Conservation (phyloP, 2,113 vertebrate species). For the Proterorhinus semilunaris region DNA sequence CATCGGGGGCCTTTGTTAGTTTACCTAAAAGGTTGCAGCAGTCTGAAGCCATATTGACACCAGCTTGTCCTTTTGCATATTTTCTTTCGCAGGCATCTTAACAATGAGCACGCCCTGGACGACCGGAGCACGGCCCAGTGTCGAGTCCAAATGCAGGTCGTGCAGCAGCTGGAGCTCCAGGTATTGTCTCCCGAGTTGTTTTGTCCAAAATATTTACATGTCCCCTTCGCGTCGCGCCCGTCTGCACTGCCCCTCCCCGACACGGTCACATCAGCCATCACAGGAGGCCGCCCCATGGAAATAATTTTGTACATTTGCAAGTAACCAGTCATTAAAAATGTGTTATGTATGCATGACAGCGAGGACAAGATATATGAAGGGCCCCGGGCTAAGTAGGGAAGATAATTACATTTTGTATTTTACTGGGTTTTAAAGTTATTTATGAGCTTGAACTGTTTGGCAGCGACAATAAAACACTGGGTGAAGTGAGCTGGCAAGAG, state of each 20-base stretch:
- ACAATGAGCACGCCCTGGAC: slow-evolving; percentile 98
- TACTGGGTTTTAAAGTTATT: slow-evolving; percentile 98
- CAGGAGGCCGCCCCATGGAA: slow-evolving; percentile 75
- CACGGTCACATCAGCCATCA: slow-evolving; percentile 45
- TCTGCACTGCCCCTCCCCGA: slow-evolving; percentile 31
- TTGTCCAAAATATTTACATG: slow-evolving; percentile 60
- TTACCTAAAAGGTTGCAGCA: slow-evolving; percentile 35
- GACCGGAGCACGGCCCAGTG: slow-evolving; percentile 99
- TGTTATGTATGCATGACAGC: slow-evolving; percentile 97
- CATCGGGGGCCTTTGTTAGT: slow-evolving; percentile 35
- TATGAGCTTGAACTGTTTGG: slow-evolving; percentile 97
- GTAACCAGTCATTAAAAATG: slow-evolving; percentile 90
- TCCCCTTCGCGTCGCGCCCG: slow-evolving; percentile 44
- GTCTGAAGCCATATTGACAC: slow-evolving; percentile 29
- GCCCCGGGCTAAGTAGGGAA: slow-evolving; percentile 94
- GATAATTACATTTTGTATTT: slow-evolving; percentile 99
- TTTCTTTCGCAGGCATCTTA: slow-evolving; percentile 93
- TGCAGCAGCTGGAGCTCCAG: slow-evolving; percentile 99
- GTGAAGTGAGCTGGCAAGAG: slow-evolving; percentile 52
- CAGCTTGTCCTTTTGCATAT: slow-evolving; percentile 26
- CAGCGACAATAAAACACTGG: slow-evolving; percentile 78
- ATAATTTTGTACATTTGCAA: slow-evolving; percentile 91
- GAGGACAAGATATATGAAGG: slow-evolving; percentile 92
- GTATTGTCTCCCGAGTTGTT: slow-evolving; percentile 75
- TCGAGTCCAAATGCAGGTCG: slow-evolving; percentile 99